Evolutionary conservation across 2,797 vertebrate genomes (phyloP).

Genomic region (Chelon labrosus): DNA sequence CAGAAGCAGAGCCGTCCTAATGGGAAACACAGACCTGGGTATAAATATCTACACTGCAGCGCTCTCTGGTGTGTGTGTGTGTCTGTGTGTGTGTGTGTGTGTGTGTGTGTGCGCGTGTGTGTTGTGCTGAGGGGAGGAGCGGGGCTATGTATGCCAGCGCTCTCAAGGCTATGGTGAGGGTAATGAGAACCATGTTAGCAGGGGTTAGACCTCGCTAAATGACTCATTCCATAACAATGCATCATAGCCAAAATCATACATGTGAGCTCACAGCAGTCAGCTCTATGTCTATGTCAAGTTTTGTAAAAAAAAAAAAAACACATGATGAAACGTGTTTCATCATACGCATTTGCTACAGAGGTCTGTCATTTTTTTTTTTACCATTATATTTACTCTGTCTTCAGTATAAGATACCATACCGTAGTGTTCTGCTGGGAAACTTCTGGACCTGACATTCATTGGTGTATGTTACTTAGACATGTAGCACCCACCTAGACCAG

Average conservation of each 20-base stretch:
- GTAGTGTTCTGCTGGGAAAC: too few species aligned
- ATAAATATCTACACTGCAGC: slow-evolving; percentile 70
- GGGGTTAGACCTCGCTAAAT: slow-evolving; percentile 53
- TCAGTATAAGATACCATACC: too few species aligned
- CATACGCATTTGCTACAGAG: too few species aligned
- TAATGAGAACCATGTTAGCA: slow-evolving; percentile 73
- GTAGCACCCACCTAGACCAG: too few species aligned
- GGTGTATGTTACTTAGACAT: too few species aligned
- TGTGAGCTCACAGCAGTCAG: slow-evolving; percentile 36
- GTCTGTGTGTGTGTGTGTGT: slow-evolving; percentile 12
- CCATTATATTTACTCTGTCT: too few species aligned
- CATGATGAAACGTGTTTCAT: too few species aligned
- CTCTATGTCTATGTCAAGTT: slow-evolving; percentile 3
- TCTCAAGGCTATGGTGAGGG: slow-evolving; percentile 57
- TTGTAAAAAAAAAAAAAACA: background rate
- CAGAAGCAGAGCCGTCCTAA: slow-evolving; percentile 60
- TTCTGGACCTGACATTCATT: too few species aligned
- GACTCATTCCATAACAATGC: slow-evolving; percentile 67
- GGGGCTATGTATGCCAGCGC: slow-evolving; percentile 50
- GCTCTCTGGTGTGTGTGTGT: slow-evolving; percentile 13
- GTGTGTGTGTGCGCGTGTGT: slow-evolving; percentile 26
- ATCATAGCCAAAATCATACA: slow-evolving; percentile 42
- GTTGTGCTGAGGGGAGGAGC: slow-evolving; percentile 41
- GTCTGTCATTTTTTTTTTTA: too few species aligned
- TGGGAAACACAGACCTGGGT: slow-evolving; percentile 76